Base-by-base conservation (phyloP, 2,888 invertebrate species). In the Papilio protenor region DNA sequence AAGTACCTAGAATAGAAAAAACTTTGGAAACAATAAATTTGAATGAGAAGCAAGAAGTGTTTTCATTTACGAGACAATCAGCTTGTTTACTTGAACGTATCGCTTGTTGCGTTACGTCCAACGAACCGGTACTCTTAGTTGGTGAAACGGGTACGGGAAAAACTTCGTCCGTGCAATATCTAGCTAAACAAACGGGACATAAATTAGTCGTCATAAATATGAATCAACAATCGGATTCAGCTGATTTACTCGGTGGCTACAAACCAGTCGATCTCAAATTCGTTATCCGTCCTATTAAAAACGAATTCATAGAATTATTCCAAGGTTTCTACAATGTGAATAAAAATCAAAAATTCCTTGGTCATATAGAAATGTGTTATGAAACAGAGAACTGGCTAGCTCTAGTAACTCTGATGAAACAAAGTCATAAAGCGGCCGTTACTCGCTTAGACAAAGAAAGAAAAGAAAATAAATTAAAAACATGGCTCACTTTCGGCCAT, bases 71-170 rank as follows among this genome's bases (percentile, higher is more conserved):
- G 0, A 95, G 97, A 55, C 96, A 97, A 77, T 96, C 98, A 0
- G 96, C 97, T 0, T 96, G 97, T 86, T 95, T 99, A 71, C 91
- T 99, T 61, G 99, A 99, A 92, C 96, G 97, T 40, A 96, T 99
- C 74, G 97, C 98, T 27, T 97, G 97, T 80, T 98, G 98, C 86
- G 96, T 99, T 0, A 94, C 94, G 0, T 96, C 97, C 73, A 96
- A 96, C 73, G 99, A 99, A 88, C 98, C 99, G 0, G 98, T 99
- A 1, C 93, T 99, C 8, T 94, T 99, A 10, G 99, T 99, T 0
- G 99, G 99, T 47, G 99, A 99, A 94, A 99, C 99, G 0, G 99
- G 99, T 71, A 99, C 99, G 0, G 99, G 99, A 0, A 99, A 99
- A 95, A 99, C 99, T 0, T 98, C 98, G 0, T 96, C 98, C 0